Percentiles rank a stretch among this genome's conserved stretches.
phyloP scores from a whole-genome alignment of 2,888 invertebrate genomes.

The Elmis aenea region DNA sequence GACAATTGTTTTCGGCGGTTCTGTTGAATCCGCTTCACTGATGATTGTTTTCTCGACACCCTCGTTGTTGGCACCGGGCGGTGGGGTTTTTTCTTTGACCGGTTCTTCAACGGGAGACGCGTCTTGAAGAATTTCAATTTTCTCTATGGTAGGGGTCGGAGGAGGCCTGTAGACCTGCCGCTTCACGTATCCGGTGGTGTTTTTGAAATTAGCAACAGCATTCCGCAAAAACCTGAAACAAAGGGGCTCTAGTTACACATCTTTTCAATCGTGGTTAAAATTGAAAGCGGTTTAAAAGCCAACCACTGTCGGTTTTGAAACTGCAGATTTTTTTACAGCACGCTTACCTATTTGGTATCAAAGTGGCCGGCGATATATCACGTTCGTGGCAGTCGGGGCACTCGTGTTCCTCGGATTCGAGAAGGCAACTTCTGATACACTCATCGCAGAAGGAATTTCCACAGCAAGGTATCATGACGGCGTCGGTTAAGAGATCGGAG shows the following conservation, averaged over 20 bases:
- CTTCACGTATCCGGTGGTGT: constrained; percentile 83
- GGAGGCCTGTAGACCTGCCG: constrained; percentile 39
- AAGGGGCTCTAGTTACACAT: too few relatives aligned
- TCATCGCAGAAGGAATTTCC: constrained; percentile 98
- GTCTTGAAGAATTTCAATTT: constrained; percentile 4
- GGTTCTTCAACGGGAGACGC: constrained; percentile 5
- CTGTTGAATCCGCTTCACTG: constrained; percentile 47
- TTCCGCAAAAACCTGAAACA: constrained; percentile 71
- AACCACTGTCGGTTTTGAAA: too few relatives aligned
- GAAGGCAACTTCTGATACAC: constrained; percentile 84
- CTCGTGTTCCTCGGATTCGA: constrained; percentile 92
- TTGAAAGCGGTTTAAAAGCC: too few relatives aligned
- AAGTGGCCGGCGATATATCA: constrained; percentile 85
- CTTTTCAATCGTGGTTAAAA: background rate
- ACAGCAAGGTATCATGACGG: constrained; percentile 97
- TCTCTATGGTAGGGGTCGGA: constrained; percentile 16
- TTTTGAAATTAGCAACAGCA: constrained; percentile 84
- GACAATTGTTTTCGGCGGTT: constrained; percentile 32
- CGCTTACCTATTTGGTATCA: constrained; percentile 77
- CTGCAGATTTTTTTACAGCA: too few relatives aligned
- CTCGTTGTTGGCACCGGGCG: constrained; percentile 21
- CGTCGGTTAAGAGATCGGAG: constrained; percentile 86
- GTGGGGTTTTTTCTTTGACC: constrained; percentile 8
- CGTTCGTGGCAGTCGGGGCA: constrained; percentile 93
- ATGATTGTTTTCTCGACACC: constrained; percentile 42